Evolutionary conservation across 2,888 invertebrate species (phyloP), one percentile per base, ranked within the genome.

Genomic region (Ryuthela nishihirai): DNA sequence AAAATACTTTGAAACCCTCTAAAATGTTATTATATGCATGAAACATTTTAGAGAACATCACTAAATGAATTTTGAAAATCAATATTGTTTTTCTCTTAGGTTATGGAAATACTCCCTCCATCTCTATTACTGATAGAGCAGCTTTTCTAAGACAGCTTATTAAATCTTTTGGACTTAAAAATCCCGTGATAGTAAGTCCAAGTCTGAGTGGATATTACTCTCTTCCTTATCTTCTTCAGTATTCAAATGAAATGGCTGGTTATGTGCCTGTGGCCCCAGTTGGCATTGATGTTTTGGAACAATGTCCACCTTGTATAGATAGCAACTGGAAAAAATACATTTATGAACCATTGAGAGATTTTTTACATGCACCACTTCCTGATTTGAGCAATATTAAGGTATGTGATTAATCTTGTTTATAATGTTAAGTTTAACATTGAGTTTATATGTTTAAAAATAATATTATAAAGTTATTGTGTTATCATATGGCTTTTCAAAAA

Each of bases 161-260:
- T 3, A 47, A 59, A 6, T 55, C 56, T 3, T 52, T 75, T 17
- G 59, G 68, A 2, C 52, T 76, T 53, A 62, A 62, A 1, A 54
- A 65, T 12, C 73, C 76, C 4, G 73, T 78, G 3, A 65, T 79
- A 17, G 71, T 79, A 3, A 74, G 75, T 39, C 78, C 78, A 0
- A 78, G 78, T 2, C 76, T 77, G 76, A 77, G 77, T 65, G 79
- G 79, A 2, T 46, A 64, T 4, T 78, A 71, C 65, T 69, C 76
- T 5, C 65, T 78, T 20, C 75, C 75, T 1, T 75, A 71, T 64
- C 52, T 78, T 24, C 70, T 73, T 58, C 65, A 69, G 26, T 64
- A 73, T 34, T 71, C 74, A 7, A 58, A 56, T n/a, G 61, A 67
- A 15, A 63, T 73, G 21, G 64, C 68, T n/a, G 78, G 74, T 0